Evolutionary conservation across 2,888 invertebrate genomes (phyloP).

Genomic region (Tortrix viridana): DNA sequence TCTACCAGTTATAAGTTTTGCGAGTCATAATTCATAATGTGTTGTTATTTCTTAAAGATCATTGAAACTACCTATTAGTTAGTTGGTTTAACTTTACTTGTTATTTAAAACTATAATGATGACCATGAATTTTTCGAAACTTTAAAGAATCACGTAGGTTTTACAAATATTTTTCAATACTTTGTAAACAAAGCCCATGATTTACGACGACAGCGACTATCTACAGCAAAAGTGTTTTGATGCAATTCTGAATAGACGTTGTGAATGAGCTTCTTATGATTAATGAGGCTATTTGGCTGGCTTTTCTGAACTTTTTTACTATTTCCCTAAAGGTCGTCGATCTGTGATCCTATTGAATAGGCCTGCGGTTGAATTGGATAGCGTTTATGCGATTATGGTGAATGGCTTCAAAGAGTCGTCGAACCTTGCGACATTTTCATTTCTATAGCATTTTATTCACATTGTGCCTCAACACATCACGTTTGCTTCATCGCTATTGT

Average conservation of each 20-base stretch:
- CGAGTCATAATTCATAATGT: not conserved
- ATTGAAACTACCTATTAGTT: too few species aligned
- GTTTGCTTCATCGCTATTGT: conserved; percentile 15
- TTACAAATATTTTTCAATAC: conserved; percentile 51
- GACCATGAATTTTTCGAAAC: too few species aligned
- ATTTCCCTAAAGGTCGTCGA: conserved; percentile 44
- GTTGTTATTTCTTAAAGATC: too few species aligned
- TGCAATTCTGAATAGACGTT: conserved; percentile 55
- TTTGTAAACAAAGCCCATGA: conserved; percentile 54
- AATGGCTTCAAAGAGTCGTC: conserved; percentile 47
- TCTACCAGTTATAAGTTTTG: not conserved
- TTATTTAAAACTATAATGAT: too few species aligned
- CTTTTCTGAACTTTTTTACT: conserved; percentile 57
- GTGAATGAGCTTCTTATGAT: conserved; percentile 65
- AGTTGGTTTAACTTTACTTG: too few species aligned
- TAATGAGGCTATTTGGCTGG: conserved; percentile 70
- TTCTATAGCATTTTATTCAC: conserved; percentile 25
- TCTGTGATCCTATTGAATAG: conserved; percentile 47
- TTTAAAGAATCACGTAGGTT: not conserved
- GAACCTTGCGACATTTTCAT: conserved; percentile 41
- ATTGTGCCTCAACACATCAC: not conserved
- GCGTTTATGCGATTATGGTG: conserved; percentile 51
- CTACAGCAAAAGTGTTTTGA: conserved; percentile 67
- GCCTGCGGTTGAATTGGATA: conserved; percentile 41
- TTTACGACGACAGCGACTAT: conserved; percentile 59